A percentile compares a stretch with the other conserved stretches of the same genome.
Evolutionary conservation across 2,797 vertebrate genomes (phyloP).

Genomic region (Anguilla megastoma): DNA sequence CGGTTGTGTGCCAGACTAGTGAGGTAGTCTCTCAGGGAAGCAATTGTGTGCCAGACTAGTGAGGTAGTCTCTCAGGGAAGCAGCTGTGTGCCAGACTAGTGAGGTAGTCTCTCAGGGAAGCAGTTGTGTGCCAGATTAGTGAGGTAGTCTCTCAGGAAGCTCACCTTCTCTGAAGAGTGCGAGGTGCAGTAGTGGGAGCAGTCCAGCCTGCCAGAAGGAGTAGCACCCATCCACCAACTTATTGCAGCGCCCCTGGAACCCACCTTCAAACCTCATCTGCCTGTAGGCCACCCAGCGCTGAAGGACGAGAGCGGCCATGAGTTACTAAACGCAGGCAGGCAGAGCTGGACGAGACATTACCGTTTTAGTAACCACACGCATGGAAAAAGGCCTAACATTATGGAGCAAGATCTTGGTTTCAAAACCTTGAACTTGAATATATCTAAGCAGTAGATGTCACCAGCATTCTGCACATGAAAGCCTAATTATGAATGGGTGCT

Average conservation of each 20-base stretch:
- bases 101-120: neutral
- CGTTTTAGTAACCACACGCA: neutral
- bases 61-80: too few species aligned
- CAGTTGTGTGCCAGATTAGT: too few species aligned
- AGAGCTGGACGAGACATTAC: neutral
- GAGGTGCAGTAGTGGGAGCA: conserved; percentile 89
- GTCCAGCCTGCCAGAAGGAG: conserved; percentile 97
- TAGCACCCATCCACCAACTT: conserved; percentile 98
- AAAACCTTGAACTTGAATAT: neutral
- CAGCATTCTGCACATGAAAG: neutral
- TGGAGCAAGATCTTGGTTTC: neutral
- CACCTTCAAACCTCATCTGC: conserved; percentile 95
- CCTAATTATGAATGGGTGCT: neutral
- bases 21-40: too few species aligned
- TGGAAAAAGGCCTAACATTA: neutral
- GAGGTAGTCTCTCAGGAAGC: neutral
- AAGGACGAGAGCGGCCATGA: neutral
- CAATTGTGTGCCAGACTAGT: too few species aligned
- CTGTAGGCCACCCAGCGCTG: conserved; percentile 91
- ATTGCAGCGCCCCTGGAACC: conserved; percentile 96
- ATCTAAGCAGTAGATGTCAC: neutral
- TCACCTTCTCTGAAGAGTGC: conserved; percentile 85
- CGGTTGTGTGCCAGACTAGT: neutral
- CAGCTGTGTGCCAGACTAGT: too few species aligned
- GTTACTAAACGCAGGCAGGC: conserved; percentile 12